phyloP scores from a whole-genome alignment of 2,888 invertebrate species.

The Eupithecia centaureata region DNA sequence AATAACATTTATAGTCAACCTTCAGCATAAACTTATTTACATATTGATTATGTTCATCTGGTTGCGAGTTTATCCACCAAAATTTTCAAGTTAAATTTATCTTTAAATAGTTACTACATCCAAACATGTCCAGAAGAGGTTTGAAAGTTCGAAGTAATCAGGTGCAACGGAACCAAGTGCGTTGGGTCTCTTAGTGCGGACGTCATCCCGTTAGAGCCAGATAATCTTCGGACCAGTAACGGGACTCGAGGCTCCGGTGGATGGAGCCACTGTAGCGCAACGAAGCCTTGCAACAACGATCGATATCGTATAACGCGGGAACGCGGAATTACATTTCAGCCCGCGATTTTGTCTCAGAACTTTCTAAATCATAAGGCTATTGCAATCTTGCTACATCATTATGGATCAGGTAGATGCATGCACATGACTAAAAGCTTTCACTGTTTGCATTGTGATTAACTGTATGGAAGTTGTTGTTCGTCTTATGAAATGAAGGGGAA shows the following conservation, averaged over 20 bases:
- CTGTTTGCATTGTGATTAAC: conserved; percentile 34
- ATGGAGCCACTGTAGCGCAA: conserved; percentile 62
- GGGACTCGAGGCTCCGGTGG: conserved; percentile 61
- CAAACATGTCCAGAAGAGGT: conserved; percentile 20
- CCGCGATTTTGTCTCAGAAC: conserved; percentile 39
- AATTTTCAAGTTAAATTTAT: neutral
- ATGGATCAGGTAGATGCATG: conserved; percentile 46
- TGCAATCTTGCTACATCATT: conserved; percentile 55
- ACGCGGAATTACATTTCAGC: conserved; percentile 44
- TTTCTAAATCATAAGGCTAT: conserved; percentile 55
- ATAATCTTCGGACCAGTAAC: conserved; percentile 70
- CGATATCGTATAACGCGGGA: conserved; percentile 74
- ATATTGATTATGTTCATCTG: neutral
- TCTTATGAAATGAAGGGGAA: conserved; percentile 39
- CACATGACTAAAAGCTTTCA: conserved; percentile 50
- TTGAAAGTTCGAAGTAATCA: conserved; percentile 43
- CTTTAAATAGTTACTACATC: neutral
- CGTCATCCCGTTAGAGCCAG: conserved; percentile 71
- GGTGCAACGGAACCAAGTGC: conserved; percentile 45
- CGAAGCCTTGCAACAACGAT: conserved; percentile 76
- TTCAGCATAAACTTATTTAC: neutral
- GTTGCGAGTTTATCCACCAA: neutral
- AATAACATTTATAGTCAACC: neutral
- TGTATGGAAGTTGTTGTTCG: conserved; percentile 34
- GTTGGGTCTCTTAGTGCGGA: conserved; percentile 52